A percentile compares a stretch with the other conserved stretches of the same genome.
phyloP scores from a whole-genome alignment of 1,140 invertebrate genomes.

The Metopolophium dirhodum region DNA sequence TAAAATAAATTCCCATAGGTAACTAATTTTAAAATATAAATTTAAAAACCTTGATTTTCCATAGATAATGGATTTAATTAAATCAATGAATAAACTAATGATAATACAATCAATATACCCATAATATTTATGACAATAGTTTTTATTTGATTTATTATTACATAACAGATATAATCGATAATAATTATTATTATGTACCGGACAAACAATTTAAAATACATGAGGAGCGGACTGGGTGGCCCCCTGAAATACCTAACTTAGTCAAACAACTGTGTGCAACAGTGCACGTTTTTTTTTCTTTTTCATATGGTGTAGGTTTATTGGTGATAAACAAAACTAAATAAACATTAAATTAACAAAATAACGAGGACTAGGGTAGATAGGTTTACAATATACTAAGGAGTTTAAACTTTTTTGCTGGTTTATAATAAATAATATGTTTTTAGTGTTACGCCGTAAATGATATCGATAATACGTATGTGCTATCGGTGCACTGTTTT shows the following conservation, averaged over 20 bases:
- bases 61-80: no score
- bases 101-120: background rate
- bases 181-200: no score
- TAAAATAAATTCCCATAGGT: no score
- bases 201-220: background rate
- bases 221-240: background rate
- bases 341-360: no score
- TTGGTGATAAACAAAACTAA: no score
- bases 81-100: background rate
- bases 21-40: no score
- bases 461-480: background rate
- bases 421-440: background rate
- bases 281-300: no score
- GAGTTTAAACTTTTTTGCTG: background rate
- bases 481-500: background rate
- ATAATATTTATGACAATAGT: background rate
- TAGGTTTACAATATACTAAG: no score
- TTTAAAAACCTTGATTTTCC: no score
- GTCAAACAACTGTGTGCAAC: background rate
- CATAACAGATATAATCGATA: no score
- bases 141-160: background rate
- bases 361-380: no score
- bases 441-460: background rate
- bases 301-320: no score
- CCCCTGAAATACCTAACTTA: background rate